Evolutionary conservation across 2,888 invertebrate genomes (phyloP).

Genomic region (Arenicola marina): DNA sequence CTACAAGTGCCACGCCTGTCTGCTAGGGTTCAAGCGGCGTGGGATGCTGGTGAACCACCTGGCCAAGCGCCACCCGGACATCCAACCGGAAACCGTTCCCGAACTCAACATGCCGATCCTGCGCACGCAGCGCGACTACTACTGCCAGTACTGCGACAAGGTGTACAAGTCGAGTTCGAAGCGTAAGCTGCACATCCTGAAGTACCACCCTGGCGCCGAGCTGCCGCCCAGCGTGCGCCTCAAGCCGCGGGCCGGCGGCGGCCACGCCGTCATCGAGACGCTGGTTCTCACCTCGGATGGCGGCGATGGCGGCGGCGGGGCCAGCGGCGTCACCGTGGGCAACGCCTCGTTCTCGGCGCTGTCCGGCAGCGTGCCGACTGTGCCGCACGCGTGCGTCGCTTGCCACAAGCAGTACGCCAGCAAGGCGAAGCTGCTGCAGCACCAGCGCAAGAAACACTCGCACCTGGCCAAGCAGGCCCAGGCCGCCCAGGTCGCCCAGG

Average conservation of each 20-base stretch:
- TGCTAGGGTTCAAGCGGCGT: constrained; percentile 76
- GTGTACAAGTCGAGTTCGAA: constrained; percentile 82
- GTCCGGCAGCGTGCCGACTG: constrained; percentile 74
- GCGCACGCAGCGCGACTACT: constrained; percentile 77
- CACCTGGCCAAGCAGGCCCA: constrained; percentile 30
- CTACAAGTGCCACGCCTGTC: constrained; percentile 77
- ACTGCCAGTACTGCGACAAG: constrained; percentile 79
- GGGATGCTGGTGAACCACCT: constrained; percentile 84
- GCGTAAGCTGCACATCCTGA: constrained; percentile 78
- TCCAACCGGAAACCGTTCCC: constrained; percentile 69
- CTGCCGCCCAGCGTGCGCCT: constrained; percentile 65
- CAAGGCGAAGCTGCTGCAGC: constrained; percentile 68
- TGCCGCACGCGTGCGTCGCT: constrained; percentile 75
- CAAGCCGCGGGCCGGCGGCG: too few relatives aligned
- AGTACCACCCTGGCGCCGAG: constrained; percentile 80
- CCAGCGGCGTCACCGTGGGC: constrained; percentile 44
- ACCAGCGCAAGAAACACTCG: constrained; percentile 64
- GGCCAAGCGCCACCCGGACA: constrained; percentile 72
- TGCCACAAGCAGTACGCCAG: constrained; percentile 89
- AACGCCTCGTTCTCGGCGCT: constrained; percentile 72
- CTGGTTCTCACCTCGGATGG: too few relatives aligned
- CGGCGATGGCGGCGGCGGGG: not conserved
- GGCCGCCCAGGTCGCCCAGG: too few relatives aligned
- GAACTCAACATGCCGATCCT: constrained; percentile 80
- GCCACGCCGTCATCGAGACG: too few relatives aligned